Base-by-base conservation (phyloP, 2,113 vertebrate species). In the Stictonetta naevosa region DNA sequence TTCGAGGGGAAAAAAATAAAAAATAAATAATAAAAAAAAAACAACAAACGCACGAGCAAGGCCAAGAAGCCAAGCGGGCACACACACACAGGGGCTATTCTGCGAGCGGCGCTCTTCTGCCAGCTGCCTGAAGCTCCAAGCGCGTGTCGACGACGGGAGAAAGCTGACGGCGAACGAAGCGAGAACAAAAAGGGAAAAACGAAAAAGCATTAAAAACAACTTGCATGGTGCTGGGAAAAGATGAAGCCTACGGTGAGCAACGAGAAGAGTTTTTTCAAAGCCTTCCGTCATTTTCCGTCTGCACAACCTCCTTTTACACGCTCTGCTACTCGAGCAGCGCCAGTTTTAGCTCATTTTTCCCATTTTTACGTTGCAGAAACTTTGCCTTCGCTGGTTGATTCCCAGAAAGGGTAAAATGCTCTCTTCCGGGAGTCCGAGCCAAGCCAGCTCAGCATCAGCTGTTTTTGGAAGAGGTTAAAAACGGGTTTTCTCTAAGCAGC, bases 71-170 rank as follows among this genome's bases (percentile, higher is more conserved):
- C 42, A 33, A 34, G 42, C 38, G 26, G 55, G 15, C 10, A 11
- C 55, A 19, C 0, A 7, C 7, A 13, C 29, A 14, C 13, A 13
- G 86, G 9, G 26, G 48, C 26, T 33, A 2, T 17, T 42, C 33
- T 11, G 52, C 38, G 10, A 8, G 0, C 1, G 28, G n/a, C 10
- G 0, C 2, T 6, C n/a, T 13, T 3, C 1, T 2, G 3, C 13
- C 63, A 26, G 55, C 52, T 19, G 20, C 13, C 56, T 2, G 17
- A n/a, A 44, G 67, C 72, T 42, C 29, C 3, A 15, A 28, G 18
- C 0, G 4, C 0, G 1, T 0, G 14, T 2, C 4, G 67, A 26
- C 3, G 29, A 13, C 0, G 36, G 69, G 55, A 10, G 1, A 10
- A 42, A 38, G 76, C 31, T 5, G 50, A 34, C 1, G 25, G 55